Percentiles rank a stretch among this genome's conserved stretches.
These are phyloP conservation scores for Amphipoea oculea DNA, from an alignment of 2,888 invertebrate species.

Conservation along the genomic window DNA sequence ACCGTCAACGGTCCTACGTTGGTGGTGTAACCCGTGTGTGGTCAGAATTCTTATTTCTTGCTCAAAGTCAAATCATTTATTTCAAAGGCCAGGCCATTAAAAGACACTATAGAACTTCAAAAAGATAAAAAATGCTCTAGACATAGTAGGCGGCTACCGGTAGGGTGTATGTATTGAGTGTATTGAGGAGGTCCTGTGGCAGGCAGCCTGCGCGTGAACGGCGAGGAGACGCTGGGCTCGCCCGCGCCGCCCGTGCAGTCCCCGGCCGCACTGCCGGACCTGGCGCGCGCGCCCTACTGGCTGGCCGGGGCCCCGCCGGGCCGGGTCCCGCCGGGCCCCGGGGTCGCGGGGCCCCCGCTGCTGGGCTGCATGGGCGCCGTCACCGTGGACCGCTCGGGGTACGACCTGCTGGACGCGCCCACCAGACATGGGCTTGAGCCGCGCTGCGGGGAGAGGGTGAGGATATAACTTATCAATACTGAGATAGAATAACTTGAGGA, in stretches of 20 bases:
- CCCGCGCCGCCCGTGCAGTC: constrained; percentile 91
- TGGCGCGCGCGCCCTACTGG: constrained; percentile 93
- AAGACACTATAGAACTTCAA: neutral
- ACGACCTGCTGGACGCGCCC: constrained; percentile 93
- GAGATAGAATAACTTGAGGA: neutral
- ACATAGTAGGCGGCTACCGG: neutral
- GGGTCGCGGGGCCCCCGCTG: constrained; percentile 82
- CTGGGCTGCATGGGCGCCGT: constrained; percentile 96
- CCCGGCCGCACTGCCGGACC: constrained; percentile 92
- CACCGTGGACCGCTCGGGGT: constrained; percentile 92
- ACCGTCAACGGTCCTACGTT: too few species aligned
- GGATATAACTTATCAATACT: constrained; percentile 32
- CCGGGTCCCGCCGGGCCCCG: constrained; percentile 93
- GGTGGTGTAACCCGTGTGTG: too few species aligned
- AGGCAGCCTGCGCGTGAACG: constrained; percentile 93
- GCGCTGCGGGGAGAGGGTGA: constrained; percentile 93
- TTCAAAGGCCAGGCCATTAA: neutral
- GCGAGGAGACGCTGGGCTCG: constrained; percentile 92
- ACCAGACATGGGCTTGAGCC: constrained; percentile 93
- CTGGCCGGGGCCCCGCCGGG: constrained; percentile 97
- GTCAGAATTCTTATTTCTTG: neutral
- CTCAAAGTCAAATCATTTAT: neutral
- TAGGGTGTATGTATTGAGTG: constrained; percentile 36
- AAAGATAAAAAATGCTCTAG: neutral
- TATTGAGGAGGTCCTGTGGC: constrained; percentile 75